Evolutionary conservation across 2,797 vertebrate species (phyloP), one percentile per base, ranked within the genome.

Genomic region (Botia almorhae): DNA sequence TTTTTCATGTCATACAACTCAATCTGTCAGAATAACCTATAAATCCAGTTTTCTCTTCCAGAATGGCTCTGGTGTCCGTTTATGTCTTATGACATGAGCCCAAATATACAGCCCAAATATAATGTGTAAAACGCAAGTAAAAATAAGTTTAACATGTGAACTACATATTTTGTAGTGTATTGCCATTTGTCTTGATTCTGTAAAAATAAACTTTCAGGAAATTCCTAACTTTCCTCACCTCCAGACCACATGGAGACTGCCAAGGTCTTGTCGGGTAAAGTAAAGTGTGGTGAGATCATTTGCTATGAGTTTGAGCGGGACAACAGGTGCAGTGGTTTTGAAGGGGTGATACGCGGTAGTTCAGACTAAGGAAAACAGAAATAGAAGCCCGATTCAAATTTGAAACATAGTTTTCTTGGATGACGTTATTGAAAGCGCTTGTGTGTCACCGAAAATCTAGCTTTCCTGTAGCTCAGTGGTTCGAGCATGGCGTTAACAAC

Each of bases 191-290:
- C 23, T 48, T 4, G 55, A 33, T 36, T 58, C 46, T 60, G 17
- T 39, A 7, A 23, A n/a, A 56, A 77, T 58, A 36, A 69, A 69
- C 11, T 12, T 68, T 21, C 43, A 3, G 48, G 19, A 72, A 55
- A 72, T 71, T 43, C 46, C 13, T 78, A 26, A 51, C 36, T 68
- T 65, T 64, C 60, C 65, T 78, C 60, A 68, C 43, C n/a, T 82
- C 56, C 26, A 77, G 50, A 68, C 63, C 46, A 63, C 17, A 64
- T 50, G 8, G 13, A 26, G 19, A 55, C 67, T 65, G 67, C 72
- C 76, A 82, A 82, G 26, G 55, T 43, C 69, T 72, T 85, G 83
- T 70, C 74, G 73, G 12, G 51, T 63, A 33, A 61, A 81, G 61
- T 64, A 67, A 83, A 68, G 64, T 75, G 53, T 70, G 65, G 16